Evolutionary conservation across 2,797 vertebrate genomes (phyloP), one percentile per base, ranked within the genome.

Genomic region (Tiaroga cobitis): DNA sequence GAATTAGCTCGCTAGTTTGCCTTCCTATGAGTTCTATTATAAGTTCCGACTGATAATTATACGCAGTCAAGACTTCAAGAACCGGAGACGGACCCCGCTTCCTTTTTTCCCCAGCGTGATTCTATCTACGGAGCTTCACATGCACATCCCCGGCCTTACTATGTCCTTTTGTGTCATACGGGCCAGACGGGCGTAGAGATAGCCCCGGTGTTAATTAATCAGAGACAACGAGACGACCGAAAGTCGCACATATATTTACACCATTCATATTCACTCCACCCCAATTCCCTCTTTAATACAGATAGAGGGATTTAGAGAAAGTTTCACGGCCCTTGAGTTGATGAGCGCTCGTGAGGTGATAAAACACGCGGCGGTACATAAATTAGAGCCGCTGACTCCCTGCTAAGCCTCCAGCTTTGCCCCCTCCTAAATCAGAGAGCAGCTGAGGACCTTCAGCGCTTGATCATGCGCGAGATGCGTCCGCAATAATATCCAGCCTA

Each of bases 1-100:
- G 91, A 93, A 95, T 95, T 91, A 92, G 89, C 94, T 93, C 92
- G 86, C 89, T 91, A 92, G 93, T 93, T 92, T 84, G 92, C 91
- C 92, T 93, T 90, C 89, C 91, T 90, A 76, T 89, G 92, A 93
- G 89, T 91, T 93, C 90, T 90, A 89, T 94, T 94, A 94, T 94
- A 92, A 88, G 89, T 63, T 29, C 87, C 85, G 90, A 92, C 92
- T 93, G 91, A 92, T 95, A 94, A 94, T 93, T 93, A 89, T 88
- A 85, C 85, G 67, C 90, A 92, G 88, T 87, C 86, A 86, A 86
- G 84, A 90, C 80, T 86, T 91, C 87, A 8, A 89, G 90, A 89
- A 90, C 80, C 87, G 85, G 43, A 41, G 86, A 85, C 43, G 70
- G 86, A 41, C 72, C 74, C 87, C 88, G 87, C 87, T 90, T 34